A percentile compares a stretch with the other conserved stretches of the same genome.
Evolutionary conservation across 2,888 invertebrate genomes (phyloP).

Genomic region (Nephrotoma flavescens): DNA sequence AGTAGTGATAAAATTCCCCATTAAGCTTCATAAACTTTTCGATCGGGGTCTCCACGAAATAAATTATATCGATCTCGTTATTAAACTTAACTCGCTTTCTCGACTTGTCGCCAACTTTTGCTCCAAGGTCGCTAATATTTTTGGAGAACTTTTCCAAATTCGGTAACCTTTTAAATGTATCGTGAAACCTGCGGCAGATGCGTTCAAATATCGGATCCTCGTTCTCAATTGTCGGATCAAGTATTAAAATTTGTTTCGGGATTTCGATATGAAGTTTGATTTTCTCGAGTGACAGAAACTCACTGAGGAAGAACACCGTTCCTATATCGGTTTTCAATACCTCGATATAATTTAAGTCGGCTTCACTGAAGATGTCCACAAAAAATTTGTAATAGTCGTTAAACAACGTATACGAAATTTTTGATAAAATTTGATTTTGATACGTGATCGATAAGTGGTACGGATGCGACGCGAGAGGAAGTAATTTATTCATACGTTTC

Average conservation of each 20-base stretch:
- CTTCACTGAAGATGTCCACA: conserved; percentile 7
- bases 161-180: neutral
- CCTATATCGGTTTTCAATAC: conserved; percentile 34
- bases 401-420: conserved; percentile 21
- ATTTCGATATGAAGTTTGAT: conserved; percentile 19
- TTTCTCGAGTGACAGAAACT: conserved; percentile 30
- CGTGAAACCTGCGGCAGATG: neutral
- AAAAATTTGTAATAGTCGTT: conserved; percentile 14
- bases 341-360: conserved; percentile 17
- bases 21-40: conserved; percentile 26
- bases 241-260: conserved; percentile 26
- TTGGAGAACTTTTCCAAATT: neutral
- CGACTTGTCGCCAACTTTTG: neutral
- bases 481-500: conserved; percentile 21
- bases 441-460: conserved; percentile 33
- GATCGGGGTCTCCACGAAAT: conserved; percentile 19
- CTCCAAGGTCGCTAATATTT: neutral
- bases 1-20: conserved; percentile 25
- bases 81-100: conserved; percentile 26
- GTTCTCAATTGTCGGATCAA: conserved; percentile 20
- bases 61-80: conserved; percentile 24
- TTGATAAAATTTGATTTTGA: conserved; percentile 23
- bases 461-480: conserved; percentile 21
- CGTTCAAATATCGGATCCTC: neutral
- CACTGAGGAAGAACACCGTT: conserved; percentile 34